phyloP scores from a whole-genome alignment of 2,888 invertebrate species.

The Rhogogaster chlorosoma region DNA sequence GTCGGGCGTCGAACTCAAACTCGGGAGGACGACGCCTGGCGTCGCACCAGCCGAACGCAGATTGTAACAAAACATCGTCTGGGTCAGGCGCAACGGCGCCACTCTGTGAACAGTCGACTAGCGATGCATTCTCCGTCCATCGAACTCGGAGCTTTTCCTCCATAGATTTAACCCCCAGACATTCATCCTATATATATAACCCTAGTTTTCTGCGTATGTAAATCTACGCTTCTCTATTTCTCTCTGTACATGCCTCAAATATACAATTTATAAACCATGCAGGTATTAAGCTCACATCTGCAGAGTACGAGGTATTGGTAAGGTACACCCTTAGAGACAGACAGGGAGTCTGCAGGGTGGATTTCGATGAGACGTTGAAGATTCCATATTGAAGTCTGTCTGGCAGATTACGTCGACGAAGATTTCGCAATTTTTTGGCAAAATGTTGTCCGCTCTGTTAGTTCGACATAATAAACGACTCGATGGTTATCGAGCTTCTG shows the following conservation, averaged over 20 bases:
- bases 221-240: background rate
- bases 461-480: background rate
- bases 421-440: background rate
- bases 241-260: background rate
- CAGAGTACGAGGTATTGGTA: background rate
- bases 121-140: constrained; percentile 37
- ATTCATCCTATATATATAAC: constrained; percentile 1
- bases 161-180: constrained; percentile 16
- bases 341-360: background rate
- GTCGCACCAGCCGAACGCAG: constrained; percentile 47
- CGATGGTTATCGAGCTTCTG: background rate
- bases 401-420: constrained; percentile 4
- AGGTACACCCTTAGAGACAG: background rate
- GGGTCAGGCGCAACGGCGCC: constrained; percentile 54
- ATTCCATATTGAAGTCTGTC: background rate
- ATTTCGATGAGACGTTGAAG: background rate
- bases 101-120: constrained; percentile 27
- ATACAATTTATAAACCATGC: background rate
- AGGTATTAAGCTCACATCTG: background rate
- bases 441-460: background rate
- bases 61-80: constrained; percentile 52
- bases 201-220: background rate
- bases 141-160: constrained; percentile 44
- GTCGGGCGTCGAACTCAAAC: constrained; percentile 48
- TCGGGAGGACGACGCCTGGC: constrained; percentile 46